These are phyloP conservation scores for Troides aeacus DNA, from an alignment of 2,888 invertebrate genomes.

Conservation along the genomic window DNA sequence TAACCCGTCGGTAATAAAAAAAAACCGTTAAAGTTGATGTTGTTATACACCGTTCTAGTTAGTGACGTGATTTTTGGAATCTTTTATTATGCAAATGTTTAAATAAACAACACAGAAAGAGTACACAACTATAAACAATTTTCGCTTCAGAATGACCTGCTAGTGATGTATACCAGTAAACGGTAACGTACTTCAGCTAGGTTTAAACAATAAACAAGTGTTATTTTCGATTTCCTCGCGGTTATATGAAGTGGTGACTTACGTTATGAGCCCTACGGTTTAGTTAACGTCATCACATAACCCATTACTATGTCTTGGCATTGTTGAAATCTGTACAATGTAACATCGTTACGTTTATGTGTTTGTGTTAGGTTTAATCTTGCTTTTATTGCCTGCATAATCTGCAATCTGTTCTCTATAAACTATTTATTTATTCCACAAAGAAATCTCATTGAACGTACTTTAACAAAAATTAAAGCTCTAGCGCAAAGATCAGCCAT, in stretches of 20 bases:
- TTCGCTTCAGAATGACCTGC: not conserved
- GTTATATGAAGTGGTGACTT: not conserved
- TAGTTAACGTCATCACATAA: slow-evolving; percentile 2
- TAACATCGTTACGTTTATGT: not conserved
- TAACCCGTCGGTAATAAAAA: too few species aligned
- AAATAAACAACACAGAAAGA: not conserved
- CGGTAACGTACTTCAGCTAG: not conserved
- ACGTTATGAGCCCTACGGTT: not conserved
- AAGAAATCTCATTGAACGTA: too few species aligned
- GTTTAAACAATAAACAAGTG: slow-evolving; percentile 3
- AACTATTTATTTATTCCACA: too few species aligned
- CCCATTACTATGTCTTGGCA: not conserved
- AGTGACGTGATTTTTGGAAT: too few species aligned
- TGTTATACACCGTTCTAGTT: too few species aligned
- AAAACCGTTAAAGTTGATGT: too few species aligned
- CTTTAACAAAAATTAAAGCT: too few species aligned
- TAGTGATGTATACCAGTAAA: slow-evolving; percentile 1
- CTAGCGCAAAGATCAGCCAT: too few species aligned
- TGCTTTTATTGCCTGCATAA: too few species aligned
- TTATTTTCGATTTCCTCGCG: not conserved
- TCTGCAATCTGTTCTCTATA: too few species aligned
- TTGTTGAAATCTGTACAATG: slow-evolving; percentile 6
- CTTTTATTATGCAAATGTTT: not conserved
- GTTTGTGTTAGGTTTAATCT: not conserved
- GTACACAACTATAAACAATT: not conserved